These are phyloP conservation scores for Lasioglossum calceatum DNA, from an alignment of 2,888 invertebrate species.

Conservation along the genomic window DNA sequence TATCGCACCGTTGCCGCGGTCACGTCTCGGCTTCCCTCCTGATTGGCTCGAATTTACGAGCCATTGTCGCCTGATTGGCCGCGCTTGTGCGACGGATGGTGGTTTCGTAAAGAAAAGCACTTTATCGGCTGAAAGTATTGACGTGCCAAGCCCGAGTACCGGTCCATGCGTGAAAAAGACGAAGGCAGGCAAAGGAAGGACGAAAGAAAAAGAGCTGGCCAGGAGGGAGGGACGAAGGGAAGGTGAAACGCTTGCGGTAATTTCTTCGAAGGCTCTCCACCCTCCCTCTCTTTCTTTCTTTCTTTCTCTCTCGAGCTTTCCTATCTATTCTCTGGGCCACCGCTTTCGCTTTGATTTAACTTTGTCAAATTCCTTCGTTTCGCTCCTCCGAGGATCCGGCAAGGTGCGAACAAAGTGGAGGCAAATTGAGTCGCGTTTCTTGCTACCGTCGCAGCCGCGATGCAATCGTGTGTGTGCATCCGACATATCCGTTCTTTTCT, in stretches of 20 bases:
- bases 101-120: conserved; percentile 78
- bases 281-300: conserved; percentile 23
- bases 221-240: background rate
- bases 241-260: conserved; percentile 69
- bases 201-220: conserved; percentile 32
- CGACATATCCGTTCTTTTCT: background rate
- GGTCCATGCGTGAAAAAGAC: conserved; percentile 54
- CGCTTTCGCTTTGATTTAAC: conserved; percentile 58
- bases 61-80: conserved; percentile 83
- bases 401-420: conserved; percentile 48
- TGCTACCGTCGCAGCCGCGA: conserved; percentile 12
- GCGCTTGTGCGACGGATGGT: conserved; percentile 80
- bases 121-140: conserved; percentile 76
- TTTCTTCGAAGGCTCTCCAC: conserved; percentile 57
- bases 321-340: background rate
- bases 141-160: conserved; percentile 61
- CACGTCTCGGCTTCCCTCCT: conserved; percentile 80
- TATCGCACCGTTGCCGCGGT: conserved; percentile 78
- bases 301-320: conserved; percentile 21
- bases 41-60: conserved; percentile 83
- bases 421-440: conserved; percentile 32
- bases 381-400: conserved; percentile 44
- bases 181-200: conserved; percentile 24
- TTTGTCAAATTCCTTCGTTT: conserved; percentile 60
- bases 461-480: background rate